Evolutionary conservation across 2,888 invertebrate species (phyloP).

Genomic region (Latrodectus hesperus): DNA sequence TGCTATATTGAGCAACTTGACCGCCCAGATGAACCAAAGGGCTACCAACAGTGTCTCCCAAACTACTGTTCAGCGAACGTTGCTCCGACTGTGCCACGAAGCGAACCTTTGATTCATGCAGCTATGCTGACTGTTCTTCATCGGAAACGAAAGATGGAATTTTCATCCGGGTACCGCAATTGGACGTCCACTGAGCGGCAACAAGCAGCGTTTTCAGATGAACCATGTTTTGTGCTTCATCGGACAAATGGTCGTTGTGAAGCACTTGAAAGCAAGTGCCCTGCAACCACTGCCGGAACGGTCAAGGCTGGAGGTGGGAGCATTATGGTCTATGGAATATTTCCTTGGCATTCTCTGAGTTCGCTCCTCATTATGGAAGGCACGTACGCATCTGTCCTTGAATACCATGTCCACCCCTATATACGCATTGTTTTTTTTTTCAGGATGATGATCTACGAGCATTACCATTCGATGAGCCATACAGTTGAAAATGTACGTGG

Average conservation of each 20-base stretch:
- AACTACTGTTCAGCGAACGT: not conserved
- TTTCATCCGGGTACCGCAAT: not conserved
- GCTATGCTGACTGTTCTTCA: not conserved
- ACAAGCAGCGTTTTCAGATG: not conserved
- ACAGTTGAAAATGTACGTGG: no score
- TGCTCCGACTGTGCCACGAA: not conserved
- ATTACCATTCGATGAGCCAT: no score
- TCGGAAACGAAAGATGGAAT: not conserved
- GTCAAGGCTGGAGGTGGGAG: no score
- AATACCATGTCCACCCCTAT: no score
- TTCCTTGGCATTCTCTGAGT: no score
- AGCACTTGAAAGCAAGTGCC: no score
- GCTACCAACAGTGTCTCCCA: not conserved
- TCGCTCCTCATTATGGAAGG: no score
- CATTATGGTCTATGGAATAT: no score
- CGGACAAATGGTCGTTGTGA: not conserved
- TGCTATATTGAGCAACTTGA: not conserved
- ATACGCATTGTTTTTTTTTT: no score
- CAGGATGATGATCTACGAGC: no score
- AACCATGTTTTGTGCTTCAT: not conserved
- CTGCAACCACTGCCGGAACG: no score
- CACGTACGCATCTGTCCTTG: no score
- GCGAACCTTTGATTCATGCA: not conserved
- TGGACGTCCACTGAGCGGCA: not conserved
- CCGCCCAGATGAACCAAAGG: not conserved